These are phyloP conservation scores for Tapirus terrestris DNA, from an alignment of 2,113 vertebrate species.

Conservation along the genomic window DNA sequence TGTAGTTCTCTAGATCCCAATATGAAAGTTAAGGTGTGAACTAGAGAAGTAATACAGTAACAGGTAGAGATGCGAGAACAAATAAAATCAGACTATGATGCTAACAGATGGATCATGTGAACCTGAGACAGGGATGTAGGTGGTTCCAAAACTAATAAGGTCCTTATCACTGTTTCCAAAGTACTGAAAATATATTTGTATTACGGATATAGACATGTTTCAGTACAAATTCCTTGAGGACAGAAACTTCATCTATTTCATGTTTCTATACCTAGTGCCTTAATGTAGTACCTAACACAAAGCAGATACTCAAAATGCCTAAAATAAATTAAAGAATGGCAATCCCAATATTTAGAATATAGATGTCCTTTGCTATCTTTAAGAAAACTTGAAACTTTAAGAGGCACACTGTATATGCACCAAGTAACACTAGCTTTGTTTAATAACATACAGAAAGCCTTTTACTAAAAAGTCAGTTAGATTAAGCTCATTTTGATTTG, in stretches of 20 bases:
- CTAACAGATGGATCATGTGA: background rate
- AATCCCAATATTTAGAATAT: background rate
- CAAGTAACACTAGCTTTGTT: background rate
- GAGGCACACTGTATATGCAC: background rate
- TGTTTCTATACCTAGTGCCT: background rate
- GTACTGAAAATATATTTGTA: background rate
- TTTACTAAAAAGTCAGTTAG: background rate
- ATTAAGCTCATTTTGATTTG: background rate
- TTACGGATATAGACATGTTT: background rate
- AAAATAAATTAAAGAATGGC: slow-evolving; percentile 17
- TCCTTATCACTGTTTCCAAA: background rate
- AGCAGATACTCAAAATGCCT: background rate
- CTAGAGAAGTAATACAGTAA: background rate
- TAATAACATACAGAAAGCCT: background rate
- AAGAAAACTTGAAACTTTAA: slow-evolving; percentile 43
- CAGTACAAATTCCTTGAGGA: background rate
- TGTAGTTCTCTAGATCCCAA: background rate
- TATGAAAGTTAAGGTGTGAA: background rate
- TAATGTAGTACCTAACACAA: background rate
- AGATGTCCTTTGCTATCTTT: background rate
- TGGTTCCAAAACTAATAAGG: background rate
- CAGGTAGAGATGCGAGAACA: background rate
- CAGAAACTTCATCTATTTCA: background rate
- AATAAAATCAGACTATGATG: background rate
- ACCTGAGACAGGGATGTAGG: background rate